Evolutionary conservation across 2,797 vertebrate genomes (phyloP), one percentile per base, ranked within the genome.

Genomic region (Urocyon cinereoargenteus): DNA sequence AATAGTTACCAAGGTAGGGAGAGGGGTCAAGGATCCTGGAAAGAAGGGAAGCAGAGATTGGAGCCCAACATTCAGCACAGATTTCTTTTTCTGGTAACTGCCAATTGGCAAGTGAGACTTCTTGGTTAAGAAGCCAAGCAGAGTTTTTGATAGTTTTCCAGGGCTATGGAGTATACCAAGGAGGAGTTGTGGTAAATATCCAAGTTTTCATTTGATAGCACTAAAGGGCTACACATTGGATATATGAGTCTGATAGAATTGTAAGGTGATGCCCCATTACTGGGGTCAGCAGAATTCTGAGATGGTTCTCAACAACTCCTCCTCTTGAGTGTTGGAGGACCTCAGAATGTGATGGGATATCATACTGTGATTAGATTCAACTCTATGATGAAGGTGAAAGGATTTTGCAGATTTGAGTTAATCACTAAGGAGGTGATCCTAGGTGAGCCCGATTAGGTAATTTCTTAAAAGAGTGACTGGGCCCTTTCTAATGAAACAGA

Each of bases 321-420:
- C 15, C 22, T 22, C 28, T 11, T 82, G 12, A 77, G 26, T 59
- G 12, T 64, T 77, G 26, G n/a, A 26, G 73, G 19, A 24, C 6
- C 21, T 40, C 9, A 28, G 19, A 24, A 51, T 45, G 5, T n/a
- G 31, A 81, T 70, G 36, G 28, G 3, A 45, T 70, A 16, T 79
- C 28, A 31, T n/a, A 28, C 36, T 79, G 12, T 86, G 73, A 86
- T 61, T 72, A 88, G 28, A 5, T 85, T 72, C 28, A 57, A 70
- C 49, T 77, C 45, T 45, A 19, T 73, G n/a, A 45, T 16, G 62
- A 68, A 73, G 18, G 22, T 81, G 19, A 72, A 89, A 36, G 11
- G 19, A 31, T 75, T 79, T 49, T 92, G 45, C 8, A n/a, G 8
- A 45, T 90, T 73, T 94, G 40, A 90, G 49, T 95, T 90, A 83